Evolutionary conservation across 1,140 invertebrate genomes (phyloP), one percentile per base, ranked within the genome.

Genomic region (Zaprionus africanus): DNA sequence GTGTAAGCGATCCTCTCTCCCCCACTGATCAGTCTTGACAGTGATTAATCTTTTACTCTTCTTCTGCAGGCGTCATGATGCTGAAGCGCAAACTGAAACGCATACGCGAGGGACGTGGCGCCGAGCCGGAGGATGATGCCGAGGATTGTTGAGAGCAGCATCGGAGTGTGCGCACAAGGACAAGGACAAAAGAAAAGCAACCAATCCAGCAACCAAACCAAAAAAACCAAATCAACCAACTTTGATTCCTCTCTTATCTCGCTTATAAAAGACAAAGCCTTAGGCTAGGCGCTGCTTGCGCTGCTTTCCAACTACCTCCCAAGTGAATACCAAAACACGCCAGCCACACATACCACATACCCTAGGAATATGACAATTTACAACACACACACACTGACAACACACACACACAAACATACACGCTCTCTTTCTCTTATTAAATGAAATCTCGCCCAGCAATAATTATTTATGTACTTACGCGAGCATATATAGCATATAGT

Each of bases 51-150:
- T 12, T 24, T 22, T 22, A 22, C 34, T 46, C 13, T 58, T 43
- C 11, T 2, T 26, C 4, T 76, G 12, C 51, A 92, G 91, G 91
- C 46, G 90, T 92, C 36, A 92, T 92, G 92, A 92, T 91, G 72
- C 58, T 92, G 28, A 92, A 92, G 61, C 81, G 92, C 0, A 92
- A 92, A 68, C 76, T 92, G 31, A 92, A 92, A 46, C 90, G 92
- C 1, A 92, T 92, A 71, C 92, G 92, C 12, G 91, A 92, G 60
- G 92, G 91, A 41, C 91, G 90, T 41, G 91, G 91, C 6, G 80
- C 77, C 28, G 82, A 88, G 36, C 82, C 76, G 17, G 91, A 92
- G 56, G 82, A 92, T 71, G 91, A 92, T 17, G 88, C 58, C 34
- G 82, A 90, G 31, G 91, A 79, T 67, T 76, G 56, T 56, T 49